Conservation (phyloP, 2,113 vertebrate species). For the Rana temporaria region DNA sequence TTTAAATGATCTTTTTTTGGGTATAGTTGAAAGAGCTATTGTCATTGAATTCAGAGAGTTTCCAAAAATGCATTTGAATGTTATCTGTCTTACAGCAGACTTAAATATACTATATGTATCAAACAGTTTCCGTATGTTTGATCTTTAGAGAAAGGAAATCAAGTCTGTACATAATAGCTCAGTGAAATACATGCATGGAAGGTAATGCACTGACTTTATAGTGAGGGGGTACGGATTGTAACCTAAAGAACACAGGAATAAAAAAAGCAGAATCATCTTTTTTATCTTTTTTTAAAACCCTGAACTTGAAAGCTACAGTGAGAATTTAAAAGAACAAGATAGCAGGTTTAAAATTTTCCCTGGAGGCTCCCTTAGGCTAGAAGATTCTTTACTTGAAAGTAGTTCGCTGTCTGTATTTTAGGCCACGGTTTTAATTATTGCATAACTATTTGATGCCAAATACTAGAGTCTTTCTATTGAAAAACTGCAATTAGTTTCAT, state of each 20-base stretch:
- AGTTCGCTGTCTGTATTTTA: background rate
- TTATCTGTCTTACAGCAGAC: background rate
- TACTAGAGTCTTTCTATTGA: background rate
- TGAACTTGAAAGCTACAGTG: conserved; percentile 13
- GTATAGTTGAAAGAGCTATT: too few relatives aligned
- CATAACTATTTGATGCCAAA: background rate
- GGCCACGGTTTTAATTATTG: background rate
- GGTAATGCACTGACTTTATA: background rate
- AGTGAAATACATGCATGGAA: conserved; percentile 3
- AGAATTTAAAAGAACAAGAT: conserved; percentile 4
- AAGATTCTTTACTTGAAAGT: background rate
- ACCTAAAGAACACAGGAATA: conserved; percentile 4
- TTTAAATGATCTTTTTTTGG: too few relatives aligned
- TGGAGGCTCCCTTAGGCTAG: background rate
- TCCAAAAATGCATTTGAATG: too few relatives aligned
- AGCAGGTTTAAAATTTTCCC: conserved; percentile 10
- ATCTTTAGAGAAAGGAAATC: conserved; percentile 27
- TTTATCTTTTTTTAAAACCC: conserved; percentile 1
- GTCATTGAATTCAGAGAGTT: too few relatives aligned
- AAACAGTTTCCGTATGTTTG: background rate
- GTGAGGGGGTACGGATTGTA: background rate
- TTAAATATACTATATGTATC: background rate
- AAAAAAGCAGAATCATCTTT: conserved; percentile 10
- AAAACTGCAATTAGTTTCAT: background rate
- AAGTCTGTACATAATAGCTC: conserved; percentile 8